Evolutionary conservation across 2,797 vertebrate genomes (phyloP).

Genomic region (Lutjanus campechanus): DNA sequence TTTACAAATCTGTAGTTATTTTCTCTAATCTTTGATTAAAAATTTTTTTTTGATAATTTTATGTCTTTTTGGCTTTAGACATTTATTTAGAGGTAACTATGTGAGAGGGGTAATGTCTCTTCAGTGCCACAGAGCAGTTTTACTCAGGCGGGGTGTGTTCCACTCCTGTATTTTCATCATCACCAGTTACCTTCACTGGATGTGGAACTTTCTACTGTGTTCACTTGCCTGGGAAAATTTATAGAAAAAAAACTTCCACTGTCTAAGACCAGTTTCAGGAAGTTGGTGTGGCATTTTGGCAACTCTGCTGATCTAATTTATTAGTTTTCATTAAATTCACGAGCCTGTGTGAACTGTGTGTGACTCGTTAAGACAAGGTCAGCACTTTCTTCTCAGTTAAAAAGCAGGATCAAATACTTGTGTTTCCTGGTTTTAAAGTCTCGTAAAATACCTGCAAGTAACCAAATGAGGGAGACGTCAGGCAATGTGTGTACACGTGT

Average conservation of each 20-base stretch:
- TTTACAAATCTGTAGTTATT: too few species aligned
- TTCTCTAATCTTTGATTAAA: too few species aligned
- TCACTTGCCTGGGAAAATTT: neutral
- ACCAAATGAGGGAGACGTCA: constrained; percentile 23
- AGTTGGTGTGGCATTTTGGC: constrained; percentile 6
- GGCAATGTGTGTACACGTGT: constrained; percentile 23
- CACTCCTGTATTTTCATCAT: neutral
- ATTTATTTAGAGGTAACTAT: too few species aligned
- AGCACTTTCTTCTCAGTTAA: constrained; percentile 63
- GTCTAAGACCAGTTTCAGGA: constrained; percentile 16
- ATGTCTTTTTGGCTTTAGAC: too few species aligned
- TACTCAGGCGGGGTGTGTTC: too few species aligned
- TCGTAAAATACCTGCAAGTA: constrained; percentile 70
- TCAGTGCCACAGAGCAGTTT: too few species aligned
- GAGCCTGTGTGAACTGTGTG: constrained; percentile 15
- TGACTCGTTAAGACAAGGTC: constrained; percentile 49
- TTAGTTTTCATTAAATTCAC: constrained; percentile 48
- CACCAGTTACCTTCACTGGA: neutral
- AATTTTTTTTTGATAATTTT: too few species aligned
- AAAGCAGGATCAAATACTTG: constrained; percentile 59
- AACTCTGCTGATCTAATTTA: constrained; percentile 26
- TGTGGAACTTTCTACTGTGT: constrained; percentile 5
- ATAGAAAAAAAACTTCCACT: neutral
- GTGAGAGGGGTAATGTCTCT: too few species aligned
- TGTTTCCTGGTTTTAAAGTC: constrained; percentile 56